Evolutionary conservation across 2,113 vertebrate genomes (phyloP), one percentile per base, ranked within the genome.

Genomic region (Upupa epops): DNA sequence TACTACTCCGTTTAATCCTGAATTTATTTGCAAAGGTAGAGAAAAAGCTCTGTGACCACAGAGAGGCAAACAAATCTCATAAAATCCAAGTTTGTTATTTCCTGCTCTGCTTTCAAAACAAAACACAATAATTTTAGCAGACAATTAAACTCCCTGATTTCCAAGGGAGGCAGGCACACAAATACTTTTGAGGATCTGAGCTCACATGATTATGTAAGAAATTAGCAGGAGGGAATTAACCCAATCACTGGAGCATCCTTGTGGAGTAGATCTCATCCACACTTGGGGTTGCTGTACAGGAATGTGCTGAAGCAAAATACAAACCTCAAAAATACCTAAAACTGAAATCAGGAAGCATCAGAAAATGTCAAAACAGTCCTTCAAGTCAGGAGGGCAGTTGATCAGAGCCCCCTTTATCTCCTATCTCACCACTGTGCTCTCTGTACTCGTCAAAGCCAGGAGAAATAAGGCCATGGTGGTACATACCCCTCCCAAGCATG

Each of bases 91-190:
- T 96, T 96, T 93, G 83, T 92, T 93, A 93, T 91, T 96, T 96
- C 93, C 91, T 95, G 68, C 72, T 92, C 74, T 85, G 89, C 84
- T 94, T 95, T 96, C 87, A 95, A 95, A 96, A 95, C 95, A 96
- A 89, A 95, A 93, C 77, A 95, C 59, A 93, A 37, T 91, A 79
- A 94, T 92, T 96, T 91, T 79, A 91, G 93, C 71, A 96, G 95
- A 96, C 87, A 95, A 96, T 95, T 94, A 89, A 89, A 85, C 63
- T 96, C 87, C 55, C 63, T 79, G 74, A 94, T 89, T 96, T 95
- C 84, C 87, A 95, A 83, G 77, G 63, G 80, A 94, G 74, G 71
- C 82, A 89, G 54, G 88, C 93, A 75, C 31, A 88, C 81, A 96
- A 95, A 93, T 92, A 95, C 88, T 94, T 94, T 93, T 95, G 92